Evolutionary conservation across 2,888 invertebrate genomes (phyloP), one percentile per base, ranked within the genome.

Genomic region (Norana najaformis): DNA sequence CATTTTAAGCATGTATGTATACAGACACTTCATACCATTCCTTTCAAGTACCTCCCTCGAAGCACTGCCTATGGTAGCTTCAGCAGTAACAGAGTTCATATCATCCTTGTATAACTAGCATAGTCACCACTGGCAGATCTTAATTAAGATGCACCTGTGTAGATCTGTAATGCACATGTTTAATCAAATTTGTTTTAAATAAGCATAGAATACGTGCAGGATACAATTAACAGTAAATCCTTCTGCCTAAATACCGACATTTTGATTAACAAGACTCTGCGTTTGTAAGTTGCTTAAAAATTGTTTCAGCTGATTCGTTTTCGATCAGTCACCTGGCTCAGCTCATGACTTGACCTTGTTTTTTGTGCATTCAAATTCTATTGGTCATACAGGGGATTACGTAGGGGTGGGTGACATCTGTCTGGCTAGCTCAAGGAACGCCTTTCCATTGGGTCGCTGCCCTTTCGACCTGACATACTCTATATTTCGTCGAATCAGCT

Each of bases 391-490:
- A 13, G n/a, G n/a, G 1, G 69, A 69, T 69, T 69, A 69, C 69
- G 69, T 69, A n/a, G 20, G 47, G 47, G 47, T 23, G 47, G 69
- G 69, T 16, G 35, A 35, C 88, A 88, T 88, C 88, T 20, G 35
- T 39, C 20, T 39, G 20, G 34, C 35, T 39, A 88, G 41, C 37
- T 88, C 88, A 23, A 38, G 41, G 41, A 41, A 88, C 4, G 41
- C 41, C 34, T 39, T 88, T 20, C 88, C 88, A 41, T 88, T 41
- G 2, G 39, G 30, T 39, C 88, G 38, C 41, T 41, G 35, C 23
- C 39, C 88, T 88, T 41, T 88, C 37, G 38, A 38, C 41, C 35
- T 41, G 20, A 88, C 88, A 41, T 39, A 88, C 35, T 41, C 41
- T 14, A 38, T 30, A 34, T 41, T 39, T 35, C 39, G 39, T 23